Base-by-base conservation (phyloP, 2,113 vertebrate species). In the Corvus moneduloides region DNA sequence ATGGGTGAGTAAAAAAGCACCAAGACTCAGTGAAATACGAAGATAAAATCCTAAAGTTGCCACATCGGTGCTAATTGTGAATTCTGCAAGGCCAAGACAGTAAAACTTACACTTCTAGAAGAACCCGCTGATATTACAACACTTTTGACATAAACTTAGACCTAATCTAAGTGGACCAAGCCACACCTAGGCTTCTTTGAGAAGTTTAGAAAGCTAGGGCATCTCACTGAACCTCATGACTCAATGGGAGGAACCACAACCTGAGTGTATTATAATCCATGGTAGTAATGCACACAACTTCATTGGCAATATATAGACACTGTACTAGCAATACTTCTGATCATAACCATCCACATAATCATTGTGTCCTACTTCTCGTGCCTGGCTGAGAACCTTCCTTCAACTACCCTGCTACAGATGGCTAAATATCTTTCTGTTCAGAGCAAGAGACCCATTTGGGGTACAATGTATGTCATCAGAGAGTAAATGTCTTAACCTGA, bases 371-470 rank as follows among this genome's bases (percentile, higher is more conserved):
- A 5, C 4, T 67, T 51, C 37, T 67, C 27, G 21, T 51, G 30
- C 26, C 17, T 2, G 2, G 13, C 16, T 39, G 16, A 74, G 26
- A 74, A 44, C 20, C 10, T 66, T 28, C 16, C 16, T 51, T 39
- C 10, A 19, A 11, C 19, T 67, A 11, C 23, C 52, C 18, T 66
- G 2, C 44, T 44, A 11, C 18, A 33, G 10, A 24, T 69, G 33
- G 8, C 24, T 64, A 78, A 35, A 4, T 2, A 35, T 44, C 20
- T 58, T 56, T 46, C 20, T 33, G 46, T 24, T 49, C 33, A 79
- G 56, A 16, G 10, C 1, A 2, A 23, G 6, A 77, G 1, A 55
- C 3, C 0, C 2, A 6, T 61, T 83, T 56, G 16, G 4, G 10
- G 23, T 66, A 44, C 4, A 66, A 26, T 35, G 71, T 52, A 27